Evolutionary conservation across 2,113 vertebrate species (phyloP).

Genomic region (Cinclus cinclus): DNA sequence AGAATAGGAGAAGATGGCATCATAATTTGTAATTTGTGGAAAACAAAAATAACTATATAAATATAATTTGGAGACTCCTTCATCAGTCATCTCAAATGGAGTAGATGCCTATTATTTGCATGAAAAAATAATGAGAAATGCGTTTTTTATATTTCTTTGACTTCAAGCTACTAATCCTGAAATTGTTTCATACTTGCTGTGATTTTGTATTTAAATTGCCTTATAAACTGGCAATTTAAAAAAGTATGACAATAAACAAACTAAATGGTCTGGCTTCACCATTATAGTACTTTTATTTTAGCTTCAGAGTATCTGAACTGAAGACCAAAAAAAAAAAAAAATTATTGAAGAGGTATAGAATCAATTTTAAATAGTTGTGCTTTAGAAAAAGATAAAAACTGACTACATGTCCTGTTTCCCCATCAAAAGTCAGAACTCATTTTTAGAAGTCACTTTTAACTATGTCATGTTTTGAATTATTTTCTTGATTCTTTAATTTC

Average conservation of each 20-base stretch:
- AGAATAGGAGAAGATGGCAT: not conserved
- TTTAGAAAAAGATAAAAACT: not conserved
- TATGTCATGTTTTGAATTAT: not conserved
- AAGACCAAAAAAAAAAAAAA: not conserved
- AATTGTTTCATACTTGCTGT: not conserved
- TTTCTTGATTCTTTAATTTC: not conserved
- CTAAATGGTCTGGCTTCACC: not conserved
- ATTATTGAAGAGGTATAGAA: not conserved
- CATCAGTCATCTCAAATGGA: not conserved
- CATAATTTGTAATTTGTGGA: not conserved
- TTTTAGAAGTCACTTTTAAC: not conserved
- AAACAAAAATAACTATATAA: not conserved
- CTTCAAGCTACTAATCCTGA: not conserved
- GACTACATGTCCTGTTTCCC: not conserved
- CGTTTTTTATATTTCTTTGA: not conserved
- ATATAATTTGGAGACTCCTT: not conserved
- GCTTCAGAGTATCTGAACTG: not conserved
- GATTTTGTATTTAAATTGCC: not conserved
- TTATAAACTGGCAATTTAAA: not conserved
- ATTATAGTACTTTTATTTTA: not conserved
- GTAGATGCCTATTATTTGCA: not conserved
- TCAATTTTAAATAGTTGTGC: not conserved
- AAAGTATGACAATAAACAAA: not conserved
- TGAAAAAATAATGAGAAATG: not conserved
- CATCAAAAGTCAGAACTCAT: not conserved